phyloP scores from a whole-genome alignment of 2,797 vertebrate species.

The Enteromius mattozi region DNA sequence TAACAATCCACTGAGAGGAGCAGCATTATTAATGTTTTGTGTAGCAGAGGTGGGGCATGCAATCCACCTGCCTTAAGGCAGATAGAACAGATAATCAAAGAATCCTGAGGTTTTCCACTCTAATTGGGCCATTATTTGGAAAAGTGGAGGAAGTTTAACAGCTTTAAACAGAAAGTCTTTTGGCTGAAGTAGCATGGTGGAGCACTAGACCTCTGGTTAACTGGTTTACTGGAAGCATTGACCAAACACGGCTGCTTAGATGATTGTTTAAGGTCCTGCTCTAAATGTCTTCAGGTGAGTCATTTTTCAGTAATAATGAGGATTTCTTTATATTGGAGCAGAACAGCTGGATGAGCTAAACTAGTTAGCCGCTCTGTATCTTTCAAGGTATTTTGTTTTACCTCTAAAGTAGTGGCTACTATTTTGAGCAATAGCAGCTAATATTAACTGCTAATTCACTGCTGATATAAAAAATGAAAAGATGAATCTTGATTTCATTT shows the following conservation, averaged over 20 bases:
- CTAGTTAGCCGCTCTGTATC: not conserved
- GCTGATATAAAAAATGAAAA: not conserved
- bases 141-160: slow-evolving; percentile 14
- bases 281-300: slow-evolving; percentile 26
- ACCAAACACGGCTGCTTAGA: not conserved
- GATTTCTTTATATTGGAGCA: not conserved
- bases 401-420: not conserved
- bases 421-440: not conserved
- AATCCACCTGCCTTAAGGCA: not conserved
- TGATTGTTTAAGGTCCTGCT: not conserved
- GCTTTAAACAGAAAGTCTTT: slow-evolving; percentile 4
- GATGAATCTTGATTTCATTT: not conserved
- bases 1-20: not conserved
- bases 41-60: not conserved
- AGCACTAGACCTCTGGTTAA: not conserved
- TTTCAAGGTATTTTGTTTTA: not conserved
- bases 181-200: not conserved
- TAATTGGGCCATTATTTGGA: not conserved
- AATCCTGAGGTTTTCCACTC: not conserved
- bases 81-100: not conserved
- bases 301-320: not conserved
- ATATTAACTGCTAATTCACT: not conserved
- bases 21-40: not conserved
- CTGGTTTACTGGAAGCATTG: slow-evolving; percentile 5
- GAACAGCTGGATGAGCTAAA: not conserved